A percentile compares a stretch with the other conserved stretches of the same genome.
phyloP scores from a whole-genome alignment of 2,888 invertebrate species.

The Mythimna albipuncta region DNA sequence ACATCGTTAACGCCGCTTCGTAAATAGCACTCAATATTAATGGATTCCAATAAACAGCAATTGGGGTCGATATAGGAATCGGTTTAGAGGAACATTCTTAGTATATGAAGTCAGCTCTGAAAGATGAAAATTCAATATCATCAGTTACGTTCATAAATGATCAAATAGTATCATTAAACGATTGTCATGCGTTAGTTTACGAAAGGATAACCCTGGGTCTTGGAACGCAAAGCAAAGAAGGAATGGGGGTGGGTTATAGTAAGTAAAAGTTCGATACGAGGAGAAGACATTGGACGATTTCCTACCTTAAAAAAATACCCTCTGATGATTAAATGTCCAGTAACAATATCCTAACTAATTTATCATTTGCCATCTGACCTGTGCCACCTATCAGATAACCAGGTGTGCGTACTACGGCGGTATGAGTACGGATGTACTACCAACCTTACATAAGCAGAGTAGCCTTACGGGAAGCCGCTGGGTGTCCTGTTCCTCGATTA shows the following conservation, averaged over 20 bases:
- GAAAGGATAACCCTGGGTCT: too few relatives aligned
- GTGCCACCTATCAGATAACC: not conserved
- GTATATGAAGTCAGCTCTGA: not conserved
- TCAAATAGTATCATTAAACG: not conserved
- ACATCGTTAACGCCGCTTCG: slow-evolving; percentile 27
- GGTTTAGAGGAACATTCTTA: not conserved
- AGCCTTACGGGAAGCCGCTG: not conserved
- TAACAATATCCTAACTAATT: slow-evolving; percentile 3
- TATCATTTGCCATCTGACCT: not conserved
- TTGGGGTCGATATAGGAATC: not conserved
- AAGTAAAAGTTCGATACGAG: not conserved
- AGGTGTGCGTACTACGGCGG: not conserved
- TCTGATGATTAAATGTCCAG: too few relatives aligned
- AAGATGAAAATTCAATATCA: not conserved
- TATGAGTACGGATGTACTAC: slow-evolving; percentile 12
- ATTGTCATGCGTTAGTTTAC: too few relatives aligned
- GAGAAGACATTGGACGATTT: too few relatives aligned
- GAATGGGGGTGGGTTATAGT: too few relatives aligned
- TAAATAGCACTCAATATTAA: slow-evolving; percentile 35
- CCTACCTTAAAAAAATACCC: too few relatives aligned
- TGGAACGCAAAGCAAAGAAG: too few relatives aligned
- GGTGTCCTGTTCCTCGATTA: slow-evolving; percentile 24
- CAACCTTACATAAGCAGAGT: slow-evolving; percentile 26
- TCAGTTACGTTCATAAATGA: not conserved
- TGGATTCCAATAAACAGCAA: slow-evolving; percentile 27